phyloP scores from a whole-genome alignment of 1,140 invertebrate species.

The Streblospio benedicti region DNA sequence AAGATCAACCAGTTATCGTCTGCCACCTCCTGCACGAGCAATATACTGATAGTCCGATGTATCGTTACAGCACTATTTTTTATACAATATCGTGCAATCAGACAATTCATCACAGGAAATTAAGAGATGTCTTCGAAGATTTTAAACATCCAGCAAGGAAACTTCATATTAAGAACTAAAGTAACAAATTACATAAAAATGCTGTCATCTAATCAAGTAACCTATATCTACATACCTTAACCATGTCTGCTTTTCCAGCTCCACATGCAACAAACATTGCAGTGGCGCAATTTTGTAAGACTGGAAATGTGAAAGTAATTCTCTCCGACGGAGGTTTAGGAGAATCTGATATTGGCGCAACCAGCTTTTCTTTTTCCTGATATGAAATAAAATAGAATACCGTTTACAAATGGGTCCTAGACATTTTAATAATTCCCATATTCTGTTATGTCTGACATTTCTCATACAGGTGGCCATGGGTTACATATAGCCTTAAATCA shows the following conservation, averaged over 20 bases:
- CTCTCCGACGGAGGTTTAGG: constrained; percentile 88
- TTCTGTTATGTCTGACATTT: too few relatives aligned
- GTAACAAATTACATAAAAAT: constrained; percentile 5
- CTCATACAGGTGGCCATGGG: too few relatives aligned
- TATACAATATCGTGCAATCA: constrained; percentile 9
- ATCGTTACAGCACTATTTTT: not conserved
- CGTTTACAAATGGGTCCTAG: too few relatives aligned
- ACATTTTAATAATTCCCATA: too few relatives aligned
- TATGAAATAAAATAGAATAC: too few relatives aligned
- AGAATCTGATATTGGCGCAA: constrained; percentile 79
- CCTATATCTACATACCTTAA: constrained; percentile 59
- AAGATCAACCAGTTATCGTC: constrained; percentile 19
- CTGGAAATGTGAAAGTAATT: constrained; percentile 85
- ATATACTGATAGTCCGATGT: not conserved
- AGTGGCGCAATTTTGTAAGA: constrained; percentile 77
- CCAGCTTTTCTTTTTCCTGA: constrained; percentile 53
- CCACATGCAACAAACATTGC: constrained; percentile 79
- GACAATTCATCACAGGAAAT: not conserved
- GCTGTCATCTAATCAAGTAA: not conserved
- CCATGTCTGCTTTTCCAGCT: constrained; percentile 73
- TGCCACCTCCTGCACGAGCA: not conserved
- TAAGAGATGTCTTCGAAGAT: not conserved
- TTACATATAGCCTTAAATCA: too few relatives aligned
- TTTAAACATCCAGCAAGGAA: not conserved
- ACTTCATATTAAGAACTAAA: not conserved